Evolutionary conservation across 2,888 invertebrate genomes (phyloP), one percentile per base, ranked within the genome.

Genomic region (Tipula unca): DNA sequence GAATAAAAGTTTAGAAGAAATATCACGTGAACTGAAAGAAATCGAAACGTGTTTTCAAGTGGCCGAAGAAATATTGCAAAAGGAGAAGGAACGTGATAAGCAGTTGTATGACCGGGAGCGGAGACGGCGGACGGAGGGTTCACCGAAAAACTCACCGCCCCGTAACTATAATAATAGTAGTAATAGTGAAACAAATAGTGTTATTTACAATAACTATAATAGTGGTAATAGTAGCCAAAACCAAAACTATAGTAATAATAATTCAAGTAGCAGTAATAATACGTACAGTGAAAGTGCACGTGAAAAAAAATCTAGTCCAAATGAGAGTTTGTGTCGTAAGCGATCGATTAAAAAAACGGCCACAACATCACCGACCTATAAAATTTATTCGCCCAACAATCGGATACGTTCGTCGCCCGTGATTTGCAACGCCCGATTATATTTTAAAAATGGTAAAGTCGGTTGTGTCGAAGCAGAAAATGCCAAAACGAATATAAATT

Each of bases 41-140:
- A 90, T 91, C 29, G 91, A 91, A 86, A 90, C 91, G 86, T 91
- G 91, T 85, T 88, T 91, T 3, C 90, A 89, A 8, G 90, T 90
- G 29, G 90, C 90, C 0, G 91, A 91, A 86, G 89, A 90, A 86
- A 87, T 90, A 25, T 87, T 91, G 86, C 89, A 89, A 8, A 87
- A 88, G 2, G 91, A 91, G 86, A 89, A 88, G 86, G 89, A 89
- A 86, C 88, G 88, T 82, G 91, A 91, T 85, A 87, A 86, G 29
- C 88, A 89, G 39, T 87, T 88, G 10, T 88, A 88, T 85, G 86
- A 87, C n/a, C 85, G 87, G 35, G 87, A 88, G 86, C 85, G 89
- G 86, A 85, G 86, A 14, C 87, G 88, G 1, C 88, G 87, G 13
- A 25, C 85, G 1, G 25, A 69, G 3, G 69, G 69, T 25, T 69